Percentiles rank a stretch among this genome's conserved stretches.
Evolutionary conservation across 1,140 invertebrate genomes (phyloP).

Genomic region (Dermatophagoides farinae): DNA sequence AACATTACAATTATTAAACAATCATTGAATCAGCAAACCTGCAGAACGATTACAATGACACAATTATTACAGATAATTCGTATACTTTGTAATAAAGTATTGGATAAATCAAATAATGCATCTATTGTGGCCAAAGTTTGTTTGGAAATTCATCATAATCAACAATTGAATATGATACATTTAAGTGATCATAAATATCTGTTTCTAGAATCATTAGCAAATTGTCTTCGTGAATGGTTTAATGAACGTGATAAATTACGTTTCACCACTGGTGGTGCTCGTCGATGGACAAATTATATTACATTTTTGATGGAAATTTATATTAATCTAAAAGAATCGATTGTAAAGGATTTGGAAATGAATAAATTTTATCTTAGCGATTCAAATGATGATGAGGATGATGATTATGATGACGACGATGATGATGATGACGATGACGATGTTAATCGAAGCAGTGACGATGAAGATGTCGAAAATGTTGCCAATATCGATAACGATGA

Average conservation of each 20-base stretch:
- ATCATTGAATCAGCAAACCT: conserved; percentile 41
- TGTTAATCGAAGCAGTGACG: background rate
- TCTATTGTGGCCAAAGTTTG: conserved; percentile 56
- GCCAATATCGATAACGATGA: background rate
- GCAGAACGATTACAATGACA: conserved; percentile 39
- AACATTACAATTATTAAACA: conserved; percentile 4
- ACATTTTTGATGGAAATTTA: conserved; percentile 67
- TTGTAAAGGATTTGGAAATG: background rate
- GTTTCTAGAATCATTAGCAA: conserved; percentile 66
- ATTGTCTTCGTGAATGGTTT: conserved; percentile 71
- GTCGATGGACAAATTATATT: conserved; percentile 56
- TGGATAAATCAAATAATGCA: conserved; percentile 52
- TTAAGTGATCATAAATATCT: conserved; percentile 3
- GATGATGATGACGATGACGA: background rate
- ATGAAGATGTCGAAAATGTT: conserved; percentile 23
- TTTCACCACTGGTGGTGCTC: conserved; percentile 20
- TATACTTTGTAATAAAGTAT: conserved; percentile 49
- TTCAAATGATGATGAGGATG: too few relatives aligned
- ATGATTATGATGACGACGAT: conserved; percentile 28
- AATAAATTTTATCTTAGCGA: background rate
- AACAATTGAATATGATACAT: conserved; percentile 43
- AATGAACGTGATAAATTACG: conserved; percentile 43
- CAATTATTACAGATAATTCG: conserved; percentile 61
- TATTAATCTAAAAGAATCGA: conserved; percentile 10
- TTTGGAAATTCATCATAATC: conserved; percentile 58